Base-by-base conservation (phyloP, 2,888 invertebrate species). In the Cheilosia pagana region DNA sequence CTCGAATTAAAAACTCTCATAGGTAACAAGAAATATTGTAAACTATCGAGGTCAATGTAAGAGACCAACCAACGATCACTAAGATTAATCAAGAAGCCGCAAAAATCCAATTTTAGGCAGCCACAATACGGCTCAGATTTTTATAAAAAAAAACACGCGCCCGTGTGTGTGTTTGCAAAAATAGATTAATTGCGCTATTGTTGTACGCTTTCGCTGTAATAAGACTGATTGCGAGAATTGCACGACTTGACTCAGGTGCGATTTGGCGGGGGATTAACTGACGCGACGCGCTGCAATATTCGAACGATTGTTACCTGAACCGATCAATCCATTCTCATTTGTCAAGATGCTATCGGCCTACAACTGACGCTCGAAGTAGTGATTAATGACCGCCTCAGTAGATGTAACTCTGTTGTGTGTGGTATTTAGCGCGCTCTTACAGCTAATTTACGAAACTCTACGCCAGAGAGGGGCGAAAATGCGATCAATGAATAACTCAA, bases 161-260 rank as follows among this genome's bases (percentile, higher is more conserved):
- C n/a, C n/a, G n/a, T n/a, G n/a, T n/a, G 1, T 21, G 16, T 71
- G 35, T 65, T 70, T 59, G 70, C 70, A 65, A 63, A 43, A 63
- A 67, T 82, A 67, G 82, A 82, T 77, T 82, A 82, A 82, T 82
- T 82, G 82, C 67, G 41, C 82, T 68, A 77, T 82, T 82, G 82
- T 82, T 77, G 81, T 62, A 60, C 28, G 31, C 60, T 48, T 48
- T 10, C 16, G 6, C 1, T 31, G 57, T 12, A 3, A 3, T 10
- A 21, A 16, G n/a, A 16, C 14, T 59, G 77, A 77, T 82, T 82
- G 77, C 77, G 62, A 68, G 67, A 67, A 77, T 68, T 35, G 48
- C 72, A 62, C 28, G 67, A 67, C 62, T 55, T 67, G 60, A 60
- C 60, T 60, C 14, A 52, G 70, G 72, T 82, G 43, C 23, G 71